A percentile compares a stretch with the other conserved stretches of the same genome.
These are phyloP conservation scores for Tethea ocularis DNA, from an alignment of 2,888 invertebrate genomes.

Conservation along the genomic window DNA sequence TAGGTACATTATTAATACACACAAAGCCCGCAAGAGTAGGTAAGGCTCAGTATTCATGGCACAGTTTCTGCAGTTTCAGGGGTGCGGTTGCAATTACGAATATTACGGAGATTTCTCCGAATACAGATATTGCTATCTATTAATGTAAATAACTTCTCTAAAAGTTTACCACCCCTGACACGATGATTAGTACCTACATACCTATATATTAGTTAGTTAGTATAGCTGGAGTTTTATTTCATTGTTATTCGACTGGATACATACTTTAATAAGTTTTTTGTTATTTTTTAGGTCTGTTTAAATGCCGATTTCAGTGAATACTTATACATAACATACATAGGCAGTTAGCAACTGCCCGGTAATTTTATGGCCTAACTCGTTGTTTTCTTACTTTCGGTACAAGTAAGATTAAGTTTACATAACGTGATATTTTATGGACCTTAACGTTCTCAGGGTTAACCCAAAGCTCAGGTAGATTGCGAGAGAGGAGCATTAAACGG, in stretches of 20 bases:
- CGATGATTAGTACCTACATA: no score
- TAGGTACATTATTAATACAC: no score
- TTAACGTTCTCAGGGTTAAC: background rate
- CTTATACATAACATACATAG: background rate
- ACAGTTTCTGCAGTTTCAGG: background rate
- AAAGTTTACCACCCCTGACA: no score
- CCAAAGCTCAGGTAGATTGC: background rate
- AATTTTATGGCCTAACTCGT: background rate
- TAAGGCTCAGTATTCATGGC: background rate
- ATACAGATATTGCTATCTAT: no score
- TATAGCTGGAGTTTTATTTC: no score
- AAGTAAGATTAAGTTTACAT: conserved; percentile 20
- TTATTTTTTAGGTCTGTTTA: no score
- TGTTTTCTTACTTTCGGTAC: conserved; percentile 17
- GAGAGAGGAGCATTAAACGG: background rate
- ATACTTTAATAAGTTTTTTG: no score
- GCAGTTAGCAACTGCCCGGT: background rate
- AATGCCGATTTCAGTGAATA: background rate
- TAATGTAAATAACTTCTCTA: no score
- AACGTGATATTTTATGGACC: background rate
- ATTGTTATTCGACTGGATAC: no score
- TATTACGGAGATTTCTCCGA: no score
- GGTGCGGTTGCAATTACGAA: background rate
- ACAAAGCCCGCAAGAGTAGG: background rate
- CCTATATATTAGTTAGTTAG: no score